Base-by-base conservation (phyloP, 2,797 vertebrate species). In the Aplochiton taeniatus region DNA sequence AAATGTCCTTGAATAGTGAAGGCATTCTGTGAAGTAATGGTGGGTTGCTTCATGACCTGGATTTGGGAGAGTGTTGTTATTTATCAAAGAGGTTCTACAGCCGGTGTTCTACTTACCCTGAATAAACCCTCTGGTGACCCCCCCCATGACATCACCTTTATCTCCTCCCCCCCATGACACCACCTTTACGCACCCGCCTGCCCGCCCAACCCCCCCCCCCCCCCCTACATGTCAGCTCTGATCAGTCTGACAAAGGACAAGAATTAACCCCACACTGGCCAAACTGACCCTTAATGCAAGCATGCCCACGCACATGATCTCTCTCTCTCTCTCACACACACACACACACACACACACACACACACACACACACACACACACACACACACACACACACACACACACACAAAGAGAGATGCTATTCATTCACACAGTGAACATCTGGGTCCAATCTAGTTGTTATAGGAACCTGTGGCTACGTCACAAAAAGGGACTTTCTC, bases 401-500 rank as follows among this genome's bases (percentile, higher is more conserved):
- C 51, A 60, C 59, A 49, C 55, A 65, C 57, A 60, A 45, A 55
- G 67, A 75, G 9, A 53, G 2, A 18, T 57, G 78, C 67, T 73
- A 79, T 19, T 81, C 70, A 79, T 65, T 72, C 58, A 63, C 49
- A 50, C 17, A 49, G 63, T 7, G 58, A 82, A 83, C 83, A 87
- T 83, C 80, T 86, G 83, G 74, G 71, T 72, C 65, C 65, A 45
- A 80, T 81, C 77, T 31, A 68, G 63, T 43, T 76, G 53, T 68
- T 75, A 81, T 67, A 59, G 74, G 58, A 75, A 79, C 80, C 79
- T 82, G 81, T 79, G 69, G 80, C 44, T 68, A 75, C 61, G 42
- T 52, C 64, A 53, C 12, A 43, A 13, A 65, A 9, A 31, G 61
- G 46, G 63, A 20, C 68, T 49, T n/a, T 44, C 19, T 56, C 63